These are phyloP conservation scores for Megaceryle torquata DNA, from an alignment of 2,113 vertebrate genomes.

Conservation along the genomic window DNA sequence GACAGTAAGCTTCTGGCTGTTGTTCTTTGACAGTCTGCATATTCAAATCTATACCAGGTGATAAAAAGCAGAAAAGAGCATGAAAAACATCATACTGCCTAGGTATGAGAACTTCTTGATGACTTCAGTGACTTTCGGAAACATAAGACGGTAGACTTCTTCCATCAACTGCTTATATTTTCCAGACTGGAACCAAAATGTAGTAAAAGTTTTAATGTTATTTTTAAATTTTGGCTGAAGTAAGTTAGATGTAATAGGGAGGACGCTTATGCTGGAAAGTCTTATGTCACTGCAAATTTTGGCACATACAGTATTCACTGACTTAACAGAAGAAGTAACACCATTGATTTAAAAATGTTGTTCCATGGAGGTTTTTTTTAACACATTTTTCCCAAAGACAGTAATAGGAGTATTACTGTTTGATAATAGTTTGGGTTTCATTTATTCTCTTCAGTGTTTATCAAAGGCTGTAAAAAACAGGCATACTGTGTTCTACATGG, in stretches of 20 bases:
- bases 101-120: neutral
- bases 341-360: slow-evolving; percentile 46
- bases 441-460: slow-evolving; percentile 10
- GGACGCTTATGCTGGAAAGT: slow-evolving; percentile 67
- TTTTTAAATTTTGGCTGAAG: slow-evolving; percentile 69
- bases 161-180: slow-evolving; percentile 11
- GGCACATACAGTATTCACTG: slow-evolving; percentile 30
- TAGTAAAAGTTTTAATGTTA: slow-evolving; percentile 37
- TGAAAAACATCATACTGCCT: neutral
- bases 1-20: neutral
- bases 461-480: slow-evolving; percentile 3
- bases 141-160: neutral
- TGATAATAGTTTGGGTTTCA: slow-evolving; percentile 39
- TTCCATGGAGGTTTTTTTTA: neutral
- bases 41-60: neutral
- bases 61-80: neutral
- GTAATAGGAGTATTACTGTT: slow-evolving; percentile 28
- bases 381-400: slow-evolving; percentile 47
- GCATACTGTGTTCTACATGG: neutral
- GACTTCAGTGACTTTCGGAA: neutral
- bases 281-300: slow-evolving; percentile 70
- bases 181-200: slow-evolving; percentile 54
- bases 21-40: neutral
- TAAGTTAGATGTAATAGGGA: slow-evolving; percentile 60
- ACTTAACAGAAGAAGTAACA: slow-evolving; percentile 55